phyloP scores from a whole-genome alignment of 2,113 vertebrate genomes.

The Aphyosemion australe region DNA sequence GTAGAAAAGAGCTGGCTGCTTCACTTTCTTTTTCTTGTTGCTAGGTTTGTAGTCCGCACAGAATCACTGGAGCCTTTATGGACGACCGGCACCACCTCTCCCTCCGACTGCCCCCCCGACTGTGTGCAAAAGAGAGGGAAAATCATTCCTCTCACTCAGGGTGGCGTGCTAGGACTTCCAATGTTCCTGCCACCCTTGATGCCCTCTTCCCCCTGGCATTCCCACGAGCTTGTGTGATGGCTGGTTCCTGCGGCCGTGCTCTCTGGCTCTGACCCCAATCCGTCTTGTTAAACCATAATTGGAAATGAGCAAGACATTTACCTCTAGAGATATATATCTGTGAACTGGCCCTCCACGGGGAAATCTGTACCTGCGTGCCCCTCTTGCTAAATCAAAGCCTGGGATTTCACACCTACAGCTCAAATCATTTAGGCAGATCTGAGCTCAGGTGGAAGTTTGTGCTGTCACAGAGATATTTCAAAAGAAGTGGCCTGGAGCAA shows the following conservation, averaged over 20 bases:
- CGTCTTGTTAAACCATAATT: constrained; percentile 74
- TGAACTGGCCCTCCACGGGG: constrained; percentile 59
- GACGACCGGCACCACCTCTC: constrained; percentile 60
- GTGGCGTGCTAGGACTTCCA: constrained; percentile 72
- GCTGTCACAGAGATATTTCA: constrained; percentile 60
- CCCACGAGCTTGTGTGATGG: constrained; percentile 49
- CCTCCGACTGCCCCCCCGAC: constrained; percentile 44
- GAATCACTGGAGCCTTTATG: constrained; percentile 74
- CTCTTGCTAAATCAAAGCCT: constrained; percentile 68
- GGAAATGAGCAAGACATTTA: constrained; percentile 71
- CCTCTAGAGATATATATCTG: constrained; percentile 65
- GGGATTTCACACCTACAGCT: constrained; percentile 69
- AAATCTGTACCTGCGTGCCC: constrained; percentile 63
- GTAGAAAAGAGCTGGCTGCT: constrained; percentile 66
- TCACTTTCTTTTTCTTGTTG: constrained; percentile 75
- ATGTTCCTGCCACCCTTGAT: constrained; percentile 36
- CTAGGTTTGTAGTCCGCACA: constrained; percentile 67
- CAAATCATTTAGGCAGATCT: constrained; percentile 66
- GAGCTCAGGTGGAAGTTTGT: constrained; percentile 52
- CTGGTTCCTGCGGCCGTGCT: constrained; percentile 41
- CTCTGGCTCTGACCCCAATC: constrained; percentile 73
- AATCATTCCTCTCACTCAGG: constrained; percentile 65
- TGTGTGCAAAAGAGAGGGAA: constrained; percentile 47
- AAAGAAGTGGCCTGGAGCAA: constrained; percentile 57
- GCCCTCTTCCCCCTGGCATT: constrained; percentile 37